A percentile compares a stretch with the other conserved stretches of the same genome.
These are phyloP conservation scores for Serranus cabrilla DNA, from an alignment of 2,797 vertebrate species.

Conservation along the genomic window DNA sequence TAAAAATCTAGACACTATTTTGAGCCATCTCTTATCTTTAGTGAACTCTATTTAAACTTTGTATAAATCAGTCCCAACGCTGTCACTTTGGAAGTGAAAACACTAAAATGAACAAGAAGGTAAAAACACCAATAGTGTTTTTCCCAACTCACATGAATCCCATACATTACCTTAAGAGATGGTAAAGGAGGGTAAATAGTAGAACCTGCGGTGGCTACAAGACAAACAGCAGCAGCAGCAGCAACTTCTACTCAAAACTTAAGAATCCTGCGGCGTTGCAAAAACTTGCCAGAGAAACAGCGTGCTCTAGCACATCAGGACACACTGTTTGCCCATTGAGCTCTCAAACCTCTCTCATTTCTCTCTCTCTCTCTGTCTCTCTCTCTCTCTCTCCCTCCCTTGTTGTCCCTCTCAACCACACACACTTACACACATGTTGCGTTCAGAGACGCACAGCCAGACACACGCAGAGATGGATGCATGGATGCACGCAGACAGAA, in stretches of 20 bases:
- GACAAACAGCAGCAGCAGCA: conserved; percentile 39
- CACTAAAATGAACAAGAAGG: conserved; percentile 7
- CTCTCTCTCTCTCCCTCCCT: conserved; percentile 45
- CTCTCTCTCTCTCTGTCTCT: conserved; percentile 58
- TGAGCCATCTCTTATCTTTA: neutral
- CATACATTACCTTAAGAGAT: conserved; percentile 70
- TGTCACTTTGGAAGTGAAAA: neutral
- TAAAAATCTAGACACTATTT: neutral
- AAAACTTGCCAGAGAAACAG: conserved; percentile 71
- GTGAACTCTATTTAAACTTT: conserved; percentile 22
- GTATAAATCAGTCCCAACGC: neutral
- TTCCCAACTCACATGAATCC: neutral
- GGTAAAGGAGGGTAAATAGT: conserved; percentile 27
- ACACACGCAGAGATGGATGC: conserved; percentile 52
- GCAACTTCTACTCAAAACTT: conserved; percentile 60
- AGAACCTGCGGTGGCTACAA: conserved; percentile 25
- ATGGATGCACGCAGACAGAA: conserved; percentile 52
- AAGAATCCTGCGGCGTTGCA: conserved; percentile 59
- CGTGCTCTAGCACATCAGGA: conserved; percentile 68
- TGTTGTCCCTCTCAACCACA: conserved; percentile 64
- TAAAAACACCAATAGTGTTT: neutral
- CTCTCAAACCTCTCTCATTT: conserved; percentile 73
- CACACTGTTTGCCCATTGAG: conserved; percentile 69
- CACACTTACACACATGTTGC: conserved; percentile 53
- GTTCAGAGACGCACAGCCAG: conserved; percentile 47